phyloP scores from a whole-genome alignment of 2,797 vertebrate species.

The Glossophaga mutica region DNA sequence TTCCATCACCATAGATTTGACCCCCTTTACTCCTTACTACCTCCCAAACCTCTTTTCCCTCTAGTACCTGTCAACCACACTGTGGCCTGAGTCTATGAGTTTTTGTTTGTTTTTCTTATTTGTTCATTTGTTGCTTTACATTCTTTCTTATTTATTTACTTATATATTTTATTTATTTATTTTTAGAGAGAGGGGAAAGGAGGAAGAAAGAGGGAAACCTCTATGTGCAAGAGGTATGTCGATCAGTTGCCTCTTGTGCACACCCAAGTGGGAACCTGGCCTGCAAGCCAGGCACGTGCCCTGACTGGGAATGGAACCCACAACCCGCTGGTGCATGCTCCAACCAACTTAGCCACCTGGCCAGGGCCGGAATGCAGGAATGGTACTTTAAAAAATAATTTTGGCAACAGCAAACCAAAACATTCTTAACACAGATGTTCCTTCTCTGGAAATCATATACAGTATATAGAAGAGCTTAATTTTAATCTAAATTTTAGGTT shows the following conservation, averaged over 20 bases:
- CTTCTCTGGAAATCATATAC: background rate
- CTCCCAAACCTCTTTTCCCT: background rate
- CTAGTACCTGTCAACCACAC: background rate
- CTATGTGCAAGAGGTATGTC: background rate
- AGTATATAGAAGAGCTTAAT: background rate
- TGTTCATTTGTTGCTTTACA: background rate
- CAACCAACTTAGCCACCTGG: background rate
- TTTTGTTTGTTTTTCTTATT: background rate
- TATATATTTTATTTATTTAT: background rate
- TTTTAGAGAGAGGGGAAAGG: background rate
- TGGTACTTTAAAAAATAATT: too few relatives aligned
- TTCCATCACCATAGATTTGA: background rate
- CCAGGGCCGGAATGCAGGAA: background rate
- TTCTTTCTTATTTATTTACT: background rate
- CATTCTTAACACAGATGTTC: background rate
- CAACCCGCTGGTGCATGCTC: background rate
- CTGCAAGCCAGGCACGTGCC: background rate
- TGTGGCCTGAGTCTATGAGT: background rate
- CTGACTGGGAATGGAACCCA: background rate
- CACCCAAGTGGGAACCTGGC: background rate
- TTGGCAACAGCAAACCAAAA: background rate
- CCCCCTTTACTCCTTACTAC: background rate
- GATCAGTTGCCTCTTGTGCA: too few relatives aligned
- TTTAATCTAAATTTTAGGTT: conserved; percentile 19
- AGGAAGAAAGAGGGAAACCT: background rate